Evolutionary conservation across 2,797 vertebrate genomes (phyloP), one percentile per base, ranked within the genome.

Genomic region (Falco rusticolus): DNA sequence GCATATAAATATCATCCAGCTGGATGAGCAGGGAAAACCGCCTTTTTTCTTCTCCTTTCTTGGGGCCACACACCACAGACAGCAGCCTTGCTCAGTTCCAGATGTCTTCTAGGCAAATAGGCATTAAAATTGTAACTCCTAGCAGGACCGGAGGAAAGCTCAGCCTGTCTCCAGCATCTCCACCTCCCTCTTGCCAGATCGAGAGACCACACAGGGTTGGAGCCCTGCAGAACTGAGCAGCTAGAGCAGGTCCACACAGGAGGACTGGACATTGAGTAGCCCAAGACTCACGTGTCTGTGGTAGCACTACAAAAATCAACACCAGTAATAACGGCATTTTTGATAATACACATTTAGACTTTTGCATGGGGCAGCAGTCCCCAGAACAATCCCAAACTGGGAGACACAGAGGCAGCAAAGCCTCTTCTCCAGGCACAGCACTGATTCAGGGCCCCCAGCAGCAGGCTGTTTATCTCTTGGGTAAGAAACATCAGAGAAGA

Each of bases 191-290:
- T 10, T 25, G 28, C 37, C 69, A 24, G 20, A 39, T 28, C 59
- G 63, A 60, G 41, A 41, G 24, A 66, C 14, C 60, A 34, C 19
- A 5, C 8, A 34, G 41, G 21, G 19, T 5, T 8, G 25, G 47
- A 54, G 47, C 47, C 24, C 81, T 21, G 22, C 47, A 33, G 53
- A 60, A 60, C 11, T 7, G 16, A 65, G 25, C 53, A 34, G n/a
- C 61, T 13, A 19, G 16, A 45, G 61, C 37, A 71, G 50, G 11
- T 50, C 50, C 33, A 20, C 31, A 20, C 10, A 34, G 72, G 28
- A 86, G 25, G 26, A 20, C 1, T 8, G 51, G 53, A 41, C 26
- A 6, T 2, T 0, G 1, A 54, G 41, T 17, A 60, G 54, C 48
- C 63, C 56, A 48, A 41, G 29, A 33, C 31, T 13, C 4, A 0